phyloP scores from a whole-genome alignment of 2,113 vertebrate species.

The Crocuta crocuta region DNA sequence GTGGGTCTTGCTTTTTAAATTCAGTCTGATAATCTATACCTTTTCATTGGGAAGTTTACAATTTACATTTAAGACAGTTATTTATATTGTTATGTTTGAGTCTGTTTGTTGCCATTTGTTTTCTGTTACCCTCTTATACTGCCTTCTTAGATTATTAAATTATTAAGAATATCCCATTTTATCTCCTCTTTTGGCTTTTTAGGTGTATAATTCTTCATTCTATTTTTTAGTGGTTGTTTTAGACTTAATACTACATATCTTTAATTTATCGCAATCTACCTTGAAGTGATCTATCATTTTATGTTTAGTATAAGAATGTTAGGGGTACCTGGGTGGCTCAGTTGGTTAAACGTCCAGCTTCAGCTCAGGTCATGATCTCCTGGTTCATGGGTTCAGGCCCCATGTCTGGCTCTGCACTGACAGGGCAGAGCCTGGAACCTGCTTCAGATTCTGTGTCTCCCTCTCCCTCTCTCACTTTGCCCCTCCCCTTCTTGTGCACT shows the following conservation, averaged over 20 bases:
- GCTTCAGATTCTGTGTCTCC: too few relatives aligned
- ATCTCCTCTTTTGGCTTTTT: not conserved
- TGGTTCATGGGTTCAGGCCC: too few relatives aligned
- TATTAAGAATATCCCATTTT: not conserved
- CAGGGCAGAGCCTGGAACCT: too few relatives aligned
- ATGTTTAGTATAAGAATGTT: not conserved
- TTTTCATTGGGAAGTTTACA: not conserved
- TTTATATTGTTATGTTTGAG: not conserved
- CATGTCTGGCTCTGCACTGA: too few relatives aligned
- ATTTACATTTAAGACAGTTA: not conserved
- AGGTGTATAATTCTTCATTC: not conserved
- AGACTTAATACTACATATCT: not conserved
- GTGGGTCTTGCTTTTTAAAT: not conserved
- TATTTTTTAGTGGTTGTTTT: not conserved
- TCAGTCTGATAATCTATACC: not conserved
- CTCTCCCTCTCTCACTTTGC: too few relatives aligned
- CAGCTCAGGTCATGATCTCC: too few relatives aligned
- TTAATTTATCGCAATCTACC: not conserved
- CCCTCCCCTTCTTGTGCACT: too few relatives aligned
- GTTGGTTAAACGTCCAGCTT: too few relatives aligned
- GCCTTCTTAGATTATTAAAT: not conserved
- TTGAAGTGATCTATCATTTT: not conserved
- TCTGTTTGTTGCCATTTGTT: not conserved
- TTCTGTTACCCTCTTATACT: not conserved
- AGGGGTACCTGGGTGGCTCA: too few relatives aligned